Evolutionary conservation across 2,797 vertebrate genomes (phyloP).

Genomic region (Anisognathus igniventris): DNA sequence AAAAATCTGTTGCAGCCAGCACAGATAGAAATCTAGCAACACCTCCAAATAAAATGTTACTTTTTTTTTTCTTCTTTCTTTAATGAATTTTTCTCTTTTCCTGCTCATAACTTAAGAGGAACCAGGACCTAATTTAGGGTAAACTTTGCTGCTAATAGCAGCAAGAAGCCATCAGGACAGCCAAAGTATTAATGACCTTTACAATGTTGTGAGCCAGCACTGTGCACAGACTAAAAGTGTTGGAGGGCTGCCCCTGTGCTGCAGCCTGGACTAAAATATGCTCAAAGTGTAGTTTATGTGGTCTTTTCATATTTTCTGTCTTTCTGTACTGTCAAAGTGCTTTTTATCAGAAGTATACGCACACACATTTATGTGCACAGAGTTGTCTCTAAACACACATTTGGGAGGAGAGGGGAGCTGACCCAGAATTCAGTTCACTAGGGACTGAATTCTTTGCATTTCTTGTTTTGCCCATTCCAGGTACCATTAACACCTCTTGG

Average conservation of each 20-base stretch:
- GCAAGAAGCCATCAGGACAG: not conserved
- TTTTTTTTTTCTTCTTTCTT: not conserved
- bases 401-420: not conserved
- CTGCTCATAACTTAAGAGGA: not conserved
- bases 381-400: accelerated
- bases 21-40: not conserved
- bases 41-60: not conserved
- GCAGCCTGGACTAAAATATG: not conserved
- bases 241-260: not conserved
- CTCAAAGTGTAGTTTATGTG: not conserved
- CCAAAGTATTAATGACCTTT: not conserved
- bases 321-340: not conserved
- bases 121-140: not conserved
- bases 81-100: not conserved
- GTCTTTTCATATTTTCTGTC: not conserved
- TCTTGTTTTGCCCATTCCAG: not conserved
- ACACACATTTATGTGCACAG: not conserved
- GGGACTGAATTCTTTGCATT: not conserved
- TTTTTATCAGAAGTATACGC: not conserved
- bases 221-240: too few relatives aligned
- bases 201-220: not conserved
- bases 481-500: not conserved
- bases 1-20: not conserved
- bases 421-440: not conserved
- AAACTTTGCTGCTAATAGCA: not conserved